phyloP scores from a whole-genome alignment of 2,888 invertebrate species.

The Aphrophora alni region DNA sequence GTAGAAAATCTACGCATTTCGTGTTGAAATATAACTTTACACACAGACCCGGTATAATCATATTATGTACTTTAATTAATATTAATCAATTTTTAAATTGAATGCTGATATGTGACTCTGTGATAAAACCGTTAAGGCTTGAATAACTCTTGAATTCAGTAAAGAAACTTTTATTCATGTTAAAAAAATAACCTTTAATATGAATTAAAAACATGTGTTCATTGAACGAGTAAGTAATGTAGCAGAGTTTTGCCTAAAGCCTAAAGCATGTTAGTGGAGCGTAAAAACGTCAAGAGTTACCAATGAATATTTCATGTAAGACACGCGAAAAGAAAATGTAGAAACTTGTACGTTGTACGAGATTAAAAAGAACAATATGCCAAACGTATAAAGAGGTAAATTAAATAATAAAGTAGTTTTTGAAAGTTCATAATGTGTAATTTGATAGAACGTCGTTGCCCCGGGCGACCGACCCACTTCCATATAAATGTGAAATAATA shows the following conservation, averaged over 20 bases:
- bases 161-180: too few relatives aligned
- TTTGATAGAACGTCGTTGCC: not conserved
- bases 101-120: too few relatives aligned
- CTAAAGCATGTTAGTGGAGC: not conserved
- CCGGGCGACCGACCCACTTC: not conserved
- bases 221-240: too few relatives aligned
- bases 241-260: not conserved
- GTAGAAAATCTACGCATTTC: too few relatives aligned
- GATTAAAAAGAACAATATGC: not conserved
- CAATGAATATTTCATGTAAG: not conserved
- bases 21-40: too few relatives aligned
- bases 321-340: not conserved
- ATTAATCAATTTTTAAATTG: too few relatives aligned
- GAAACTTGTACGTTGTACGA: not conserved
- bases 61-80: too few relatives aligned
- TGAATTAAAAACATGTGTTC: too few relatives aligned
- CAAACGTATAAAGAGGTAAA: not conserved
- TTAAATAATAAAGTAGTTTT: slow-evolving; percentile 3
- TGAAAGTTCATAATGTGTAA: not conserved
- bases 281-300: not conserved
- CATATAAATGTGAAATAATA: not conserved
- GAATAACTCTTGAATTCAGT: too few relatives aligned
- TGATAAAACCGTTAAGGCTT: too few relatives aligned
- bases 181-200: too few relatives aligned
- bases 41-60: too few relatives aligned